Evolutionary conservation across 2,797 vertebrate species (phyloP).

Genomic region (Odontamblyopus rebecca): DNA sequence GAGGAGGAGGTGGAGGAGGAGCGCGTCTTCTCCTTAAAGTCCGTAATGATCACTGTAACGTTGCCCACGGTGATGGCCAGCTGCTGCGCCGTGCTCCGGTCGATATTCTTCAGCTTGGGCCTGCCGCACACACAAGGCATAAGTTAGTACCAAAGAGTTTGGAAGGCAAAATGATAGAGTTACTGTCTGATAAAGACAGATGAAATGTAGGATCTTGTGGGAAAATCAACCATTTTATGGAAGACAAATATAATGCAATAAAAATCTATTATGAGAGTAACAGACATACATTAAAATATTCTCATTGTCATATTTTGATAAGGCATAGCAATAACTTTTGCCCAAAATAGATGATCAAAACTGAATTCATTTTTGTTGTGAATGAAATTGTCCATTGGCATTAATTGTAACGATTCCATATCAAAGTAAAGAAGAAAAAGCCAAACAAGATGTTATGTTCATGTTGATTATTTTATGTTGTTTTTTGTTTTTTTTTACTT

Average conservation of each 20-base stretch:
- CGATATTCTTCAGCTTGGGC: slow-evolving; percentile 98
- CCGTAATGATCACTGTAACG: slow-evolving; percentile 99
- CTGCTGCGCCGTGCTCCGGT: slow-evolving; percentile 98
- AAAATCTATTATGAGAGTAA: too few relatives aligned
- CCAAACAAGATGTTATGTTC: background rate
- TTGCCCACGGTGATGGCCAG: slow-evolving; percentile 98
- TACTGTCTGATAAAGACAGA: background rate
- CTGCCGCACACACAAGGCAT: slow-evolving; percentile 59
- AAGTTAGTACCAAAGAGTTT: background rate
- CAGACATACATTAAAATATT: too few relatives aligned
- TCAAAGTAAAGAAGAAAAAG: background rate
- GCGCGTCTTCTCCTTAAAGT: slow-evolving; percentile 99
- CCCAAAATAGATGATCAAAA: background rate
- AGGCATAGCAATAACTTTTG: background rate
- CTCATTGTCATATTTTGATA: background rate
- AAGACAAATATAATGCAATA: too few relatives aligned
- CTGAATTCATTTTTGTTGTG: background rate
- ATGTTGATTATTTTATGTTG: background rate
- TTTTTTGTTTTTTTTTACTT: background rate
- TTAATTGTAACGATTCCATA: too few relatives aligned
- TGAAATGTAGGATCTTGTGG: background rate
- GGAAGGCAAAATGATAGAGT: background rate
- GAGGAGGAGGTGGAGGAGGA: slow-evolving; percentile 97
- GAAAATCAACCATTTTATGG: background rate
- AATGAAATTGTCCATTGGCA: background rate